Evolutionary conservation across 2,797 vertebrate species (phyloP), one percentile per base, ranked within the genome.

Genomic region (Phoxinus dragarum): DNA sequence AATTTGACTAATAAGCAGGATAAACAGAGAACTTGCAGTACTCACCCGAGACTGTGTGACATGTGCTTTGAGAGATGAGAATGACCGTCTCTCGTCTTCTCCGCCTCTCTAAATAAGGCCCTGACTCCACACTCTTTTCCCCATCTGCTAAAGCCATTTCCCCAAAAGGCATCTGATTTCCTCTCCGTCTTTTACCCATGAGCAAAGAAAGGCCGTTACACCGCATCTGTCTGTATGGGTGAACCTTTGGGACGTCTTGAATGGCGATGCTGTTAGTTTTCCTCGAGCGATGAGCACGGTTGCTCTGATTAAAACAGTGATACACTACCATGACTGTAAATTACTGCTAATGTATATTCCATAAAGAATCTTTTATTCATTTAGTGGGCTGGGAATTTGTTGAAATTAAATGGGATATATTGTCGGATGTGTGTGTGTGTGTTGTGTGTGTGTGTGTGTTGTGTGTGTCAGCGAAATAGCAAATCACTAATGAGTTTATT

Each of bases 121-220:
- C 71, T 49, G 64, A 84, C 83, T 80, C 89, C 90, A 85, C 89
- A 88, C 89, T 90, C 91, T 54, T 73, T 90, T 88, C 83, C 72
- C 72, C 83, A 77, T 98, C 97, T 99, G 98, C 93, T 97, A 97
- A 98, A 98, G 96, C 96, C 91, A 98, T 99, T 98, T 97, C 97
- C 94, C 94, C 94, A 95, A 96, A 97, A 96, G 96, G 95, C 95
- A 95, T 95, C 97, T 97, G 96, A 97, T 97, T 98, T 98, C 97
- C 97, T 96, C 95, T 95, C 92, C 91, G 91, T 90, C 90, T 87
- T 91, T 82, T 91, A 89, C 89, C 90, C 83, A 86, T 84, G 90
- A 88, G 88, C 88, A 80, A 56, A 80, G 91, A 91, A 90, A 92
- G 92, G 92, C 86, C 68, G 85, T 89, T 88, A 61, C 52, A 89